phyloP scores from a whole-genome alignment of 2,113 vertebrate genomes.

The Chamaetylas fuelleborni region DNA sequence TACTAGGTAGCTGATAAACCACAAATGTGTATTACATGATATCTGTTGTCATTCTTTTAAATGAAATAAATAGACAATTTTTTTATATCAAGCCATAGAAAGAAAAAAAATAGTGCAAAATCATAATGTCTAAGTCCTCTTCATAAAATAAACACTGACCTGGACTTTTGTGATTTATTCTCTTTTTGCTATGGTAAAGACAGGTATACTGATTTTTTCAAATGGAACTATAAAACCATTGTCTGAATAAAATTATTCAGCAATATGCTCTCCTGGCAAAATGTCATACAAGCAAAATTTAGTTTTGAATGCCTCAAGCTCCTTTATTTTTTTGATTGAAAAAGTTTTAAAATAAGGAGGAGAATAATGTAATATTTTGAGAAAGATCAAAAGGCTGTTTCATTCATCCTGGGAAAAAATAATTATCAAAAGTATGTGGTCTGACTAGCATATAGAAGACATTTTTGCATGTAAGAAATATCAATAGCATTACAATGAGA shows the following conservation, averaged over 20 bases:
- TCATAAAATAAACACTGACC: not conserved
- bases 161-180: not conserved
- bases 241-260: not conserved
- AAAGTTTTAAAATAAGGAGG: not conserved
- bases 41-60: not conserved
- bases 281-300: not conserved
- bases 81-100: not conserved
- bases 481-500: not conserved
- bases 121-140: not conserved
- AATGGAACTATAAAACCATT: not conserved
- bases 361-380: not conserved
- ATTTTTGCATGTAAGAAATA: not conserved
- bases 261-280: not conserved
- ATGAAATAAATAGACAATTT: not conserved
- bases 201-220: not conserved
- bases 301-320: not conserved
- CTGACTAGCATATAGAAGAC: not conserved
- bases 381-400: not conserved
- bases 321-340: not conserved
- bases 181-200: not conserved
- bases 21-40: not conserved
- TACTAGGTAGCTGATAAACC: not conserved
- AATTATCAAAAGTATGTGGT: not conserved
- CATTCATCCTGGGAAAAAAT: not conserved
- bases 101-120: not conserved